Evolutionary conservation across 2,797 vertebrate genomes (phyloP).

Genomic region (Kryptolebias ocellatus): DNA sequence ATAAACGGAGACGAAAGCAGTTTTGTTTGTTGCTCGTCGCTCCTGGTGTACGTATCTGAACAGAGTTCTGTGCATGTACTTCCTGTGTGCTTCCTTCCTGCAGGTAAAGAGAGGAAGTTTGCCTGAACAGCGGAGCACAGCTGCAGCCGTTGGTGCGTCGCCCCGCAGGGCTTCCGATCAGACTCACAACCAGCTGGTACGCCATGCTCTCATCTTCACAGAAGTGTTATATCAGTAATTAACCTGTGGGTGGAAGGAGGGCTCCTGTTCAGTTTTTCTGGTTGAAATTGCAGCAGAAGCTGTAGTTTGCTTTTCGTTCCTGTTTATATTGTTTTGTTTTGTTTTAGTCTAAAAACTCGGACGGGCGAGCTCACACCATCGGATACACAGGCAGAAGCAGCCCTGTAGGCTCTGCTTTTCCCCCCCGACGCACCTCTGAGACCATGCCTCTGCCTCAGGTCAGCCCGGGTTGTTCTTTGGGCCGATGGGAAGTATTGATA

Average conservation of each 20-base stretch:
- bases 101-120: conserved; percentile 73
- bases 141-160: background rate
- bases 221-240: too few species aligned
- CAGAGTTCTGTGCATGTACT: background rate
- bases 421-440: conserved; percentile 59
- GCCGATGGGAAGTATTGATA: background rate
- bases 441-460: conserved; percentile 68
- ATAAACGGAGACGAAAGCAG: conserved; percentile 6
- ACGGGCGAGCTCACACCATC: conserved; percentile 71
- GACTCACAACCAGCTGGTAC: conserved; percentile 61
- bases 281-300: too few species aligned
- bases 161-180: conserved; percentile 70
- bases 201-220: background rate
- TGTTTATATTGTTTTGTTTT: background rate
- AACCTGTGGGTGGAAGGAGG: too few species aligned
- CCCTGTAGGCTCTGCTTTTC: conserved; percentile 26
- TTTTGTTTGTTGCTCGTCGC: background rate
- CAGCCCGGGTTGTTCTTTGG: background rate
- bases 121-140: conserved; percentile 56
- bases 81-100: conserved; percentile 31
- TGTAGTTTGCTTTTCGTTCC: too few species aligned
- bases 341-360: conserved; percentile 61
- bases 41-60: background rate
- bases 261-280: too few species aligned
- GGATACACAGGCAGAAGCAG: conserved; percentile 66